Conservation (phyloP, 2,888 invertebrate genomes). For the Rotaria magnacalcarata region DNA sequence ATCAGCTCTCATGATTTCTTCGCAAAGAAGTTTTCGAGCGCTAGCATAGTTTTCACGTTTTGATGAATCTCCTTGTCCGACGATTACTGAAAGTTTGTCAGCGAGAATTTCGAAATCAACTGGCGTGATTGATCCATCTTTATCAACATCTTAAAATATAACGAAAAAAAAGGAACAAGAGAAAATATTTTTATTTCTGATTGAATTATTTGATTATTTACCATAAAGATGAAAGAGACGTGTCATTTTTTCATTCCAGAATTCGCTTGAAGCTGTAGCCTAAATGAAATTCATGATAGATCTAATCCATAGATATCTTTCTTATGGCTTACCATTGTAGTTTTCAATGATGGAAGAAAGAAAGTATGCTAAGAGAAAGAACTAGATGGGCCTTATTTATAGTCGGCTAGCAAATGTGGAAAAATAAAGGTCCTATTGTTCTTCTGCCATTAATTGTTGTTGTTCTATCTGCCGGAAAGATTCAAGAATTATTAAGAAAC, state of each 20-base stretch:
- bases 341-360: background rate
- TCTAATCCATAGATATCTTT: background rate
- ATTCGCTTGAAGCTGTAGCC: background rate
- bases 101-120: slow-evolving; percentile 33
- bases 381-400: background rate
- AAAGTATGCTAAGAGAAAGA: background rate
- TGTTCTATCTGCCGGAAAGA: background rate
- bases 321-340: background rate
- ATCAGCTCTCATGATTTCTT: slow-evolving; percentile 27
- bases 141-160: background rate
- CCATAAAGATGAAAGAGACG: slow-evolving; percentile 6
- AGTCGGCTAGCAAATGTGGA: too few species aligned
- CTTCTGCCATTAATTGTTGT: background rate
- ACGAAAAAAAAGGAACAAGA: too few species aligned
- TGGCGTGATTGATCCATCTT: slow-evolving; percentile 1
- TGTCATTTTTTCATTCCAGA: slow-evolving; percentile 21
- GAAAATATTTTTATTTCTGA: background rate
- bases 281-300: background rate
- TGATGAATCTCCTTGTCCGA: background rate
- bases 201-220: background rate
- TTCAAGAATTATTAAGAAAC: background rate
- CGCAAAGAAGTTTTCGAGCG: background rate
- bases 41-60: background rate
- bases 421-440: background rate
- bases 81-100: background rate